Conservation (phyloP, 2,888 invertebrate species). For the Amiota mariae region DNA sequence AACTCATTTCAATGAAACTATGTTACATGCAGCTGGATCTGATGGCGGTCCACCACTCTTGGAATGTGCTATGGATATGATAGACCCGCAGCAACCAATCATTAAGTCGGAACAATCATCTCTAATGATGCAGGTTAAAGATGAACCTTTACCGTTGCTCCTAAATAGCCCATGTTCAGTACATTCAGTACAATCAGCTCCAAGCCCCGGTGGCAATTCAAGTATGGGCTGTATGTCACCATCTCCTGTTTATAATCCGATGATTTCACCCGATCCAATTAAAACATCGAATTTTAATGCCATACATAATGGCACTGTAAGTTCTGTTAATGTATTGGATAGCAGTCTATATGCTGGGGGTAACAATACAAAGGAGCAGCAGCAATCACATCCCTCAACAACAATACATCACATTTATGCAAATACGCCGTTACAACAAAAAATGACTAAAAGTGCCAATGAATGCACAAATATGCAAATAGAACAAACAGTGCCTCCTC, state of each 20-base stretch:
- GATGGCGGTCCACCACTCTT: conserved; percentile 48
- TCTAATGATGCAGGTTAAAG: conserved; percentile 53
- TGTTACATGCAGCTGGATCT: conserved; percentile 42
- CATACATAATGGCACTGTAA: conserved; percentile 39
- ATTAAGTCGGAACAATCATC: conserved; percentile 57
- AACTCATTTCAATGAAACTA: conserved; percentile 60
- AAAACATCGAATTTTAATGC: conserved; percentile 63
- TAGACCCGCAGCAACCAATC: conserved; percentile 36
- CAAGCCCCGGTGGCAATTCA: conserved; percentile 23
- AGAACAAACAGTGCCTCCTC: conserved; percentile 37
- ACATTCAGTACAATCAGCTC: conserved; percentile 41
- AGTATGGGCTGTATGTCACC: conserved; percentile 28
- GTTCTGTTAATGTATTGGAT: conserved; percentile 31
- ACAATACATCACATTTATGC: conserved; percentile 58
- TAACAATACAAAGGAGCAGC: conserved; percentile 42
- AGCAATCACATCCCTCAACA: conserved; percentile 51
- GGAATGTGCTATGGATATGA: conserved; percentile 52
- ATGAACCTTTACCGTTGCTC: conserved; percentile 45
- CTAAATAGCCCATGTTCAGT: conserved; percentile 40
- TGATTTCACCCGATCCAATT: conserved; percentile 58
- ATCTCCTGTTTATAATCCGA: conserved; percentile 58
- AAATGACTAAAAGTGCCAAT: conserved; percentile 41
- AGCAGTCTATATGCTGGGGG: conserved; percentile 31
- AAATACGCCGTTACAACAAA: conserved; percentile 33
- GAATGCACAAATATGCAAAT: conserved; percentile 29